Evolutionary conservation across 2,888 invertebrate genomes (phyloP), one percentile per base, ranked within the genome.

Genomic region (Acleris emargana): DNA sequence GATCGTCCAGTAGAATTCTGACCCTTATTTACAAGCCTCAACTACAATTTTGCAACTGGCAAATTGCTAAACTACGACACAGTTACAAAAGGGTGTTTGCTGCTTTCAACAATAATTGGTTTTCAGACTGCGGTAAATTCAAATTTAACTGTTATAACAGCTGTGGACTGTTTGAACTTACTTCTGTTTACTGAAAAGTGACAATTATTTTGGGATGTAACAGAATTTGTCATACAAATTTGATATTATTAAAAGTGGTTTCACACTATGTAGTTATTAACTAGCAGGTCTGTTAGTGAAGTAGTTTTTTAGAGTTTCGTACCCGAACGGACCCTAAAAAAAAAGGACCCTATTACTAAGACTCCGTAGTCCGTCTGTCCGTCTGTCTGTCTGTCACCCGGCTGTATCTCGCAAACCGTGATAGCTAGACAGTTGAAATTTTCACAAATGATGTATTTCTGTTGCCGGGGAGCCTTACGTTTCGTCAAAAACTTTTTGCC

Each of bases 41-140:
- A 11, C 59, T 60, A 42, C 43, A 53, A 49, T 67, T 67, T 68
- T 66, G 45, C 68, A 58, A 61, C 67, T 67, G 63, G 59, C 62
- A 73, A 76, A 76, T 81, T 76, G 77, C 76, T 77, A 74, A 77
- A 80, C 76, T 77, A 73, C 67, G 64, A 42, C 66, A 18, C 47
- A 52, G 54, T 61, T 59, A 69, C 70, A 69, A 71, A 71, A 69
- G 69, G 67, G 62, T 63, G 60, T 61, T 58, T 69, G 72, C 64
- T 76, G 78, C 81, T 82, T 69, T 70, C 72, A 79, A 82, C 78
- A 80, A 79, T 82, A 82, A 84, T 83, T 83, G 78, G 81, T 80
- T 82, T 80, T 78, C 73, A 73, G 78, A 82, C 77, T 78, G 69
- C 75, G 53, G 58, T 54, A 66, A 68, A 69, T 69, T 68, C 68